These are phyloP conservation scores for Umimayanthus chanpuru DNA, from an alignment of 92 coral and sea anemone species.

Conservation along the genomic window DNA sequence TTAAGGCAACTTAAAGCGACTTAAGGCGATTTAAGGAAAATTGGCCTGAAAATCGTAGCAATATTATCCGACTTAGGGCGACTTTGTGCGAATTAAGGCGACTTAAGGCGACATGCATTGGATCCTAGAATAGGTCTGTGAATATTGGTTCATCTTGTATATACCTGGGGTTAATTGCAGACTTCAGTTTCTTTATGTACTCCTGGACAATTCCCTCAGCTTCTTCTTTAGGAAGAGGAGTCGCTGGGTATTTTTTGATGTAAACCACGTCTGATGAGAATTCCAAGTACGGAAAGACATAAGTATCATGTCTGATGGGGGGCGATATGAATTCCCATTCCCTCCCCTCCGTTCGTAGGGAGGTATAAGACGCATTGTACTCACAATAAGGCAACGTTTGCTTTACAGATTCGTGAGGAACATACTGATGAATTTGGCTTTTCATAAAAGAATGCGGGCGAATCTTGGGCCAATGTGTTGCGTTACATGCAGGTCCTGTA, in stretches of 20 bases:
- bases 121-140: too few relatives aligned
- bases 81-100: too few relatives aligned
- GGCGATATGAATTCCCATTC: conserved; percentile 20
- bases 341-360: neutral
- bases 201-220: conserved; percentile 41
- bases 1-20: too few relatives aligned
- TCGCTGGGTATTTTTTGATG: neutral
- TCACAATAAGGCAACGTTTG: conserved; percentile 10
- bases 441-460: neutral
- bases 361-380: conserved; percentile 5
- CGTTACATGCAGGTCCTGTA: conserved; percentile 4
- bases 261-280: neutral
- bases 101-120: too few relatives aligned
- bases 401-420: neutral
- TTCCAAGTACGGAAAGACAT: conserved; percentile 2
- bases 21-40: too few relatives aligned
- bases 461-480: neutral
- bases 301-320: conserved; percentile 13
- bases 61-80: too few relatives aligned
- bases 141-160: too few relatives aligned
- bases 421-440: neutral
- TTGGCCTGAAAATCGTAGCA: too few relatives aligned
- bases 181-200: conserved; percentile 38
- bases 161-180: neutral
- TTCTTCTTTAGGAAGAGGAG: conserved; percentile 39